Evolutionary conservation across 2,113 vertebrate species (phyloP), one percentile per base, ranked within the genome.

Genomic region (Equus przewalskii): DNA sequence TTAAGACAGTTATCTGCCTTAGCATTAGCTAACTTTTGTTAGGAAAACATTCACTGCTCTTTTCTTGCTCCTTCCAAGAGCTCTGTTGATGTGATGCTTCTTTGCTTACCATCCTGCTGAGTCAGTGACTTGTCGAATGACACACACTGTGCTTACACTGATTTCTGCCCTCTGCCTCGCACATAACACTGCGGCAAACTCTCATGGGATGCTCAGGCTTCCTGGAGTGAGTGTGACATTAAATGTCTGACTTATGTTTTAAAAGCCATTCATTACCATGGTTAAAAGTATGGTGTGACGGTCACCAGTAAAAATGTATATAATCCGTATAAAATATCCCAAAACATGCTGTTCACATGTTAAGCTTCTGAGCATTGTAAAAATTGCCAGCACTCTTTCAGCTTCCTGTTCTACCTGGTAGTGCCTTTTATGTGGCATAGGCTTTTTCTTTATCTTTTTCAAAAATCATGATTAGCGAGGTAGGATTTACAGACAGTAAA

Each of bases 311-410:
- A 65, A 88, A 30, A 81, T 7, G 12, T 46, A 18, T n/a, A 18
- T 6, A 21, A 15, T 60, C 24, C 44, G 15, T 89, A 18, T 91
- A 73, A 82, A 51, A 46, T 81, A 14, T 28, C 79, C 24, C 10
- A 7, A 78, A 65, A 36, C 51, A 41, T 1, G 14, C 21, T 79
- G 13, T 86, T 69, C 36, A 36, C 44, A 26, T 51, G 44, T 21
- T 72, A 73, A 64, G 33, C 49, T 80, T 73, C 85, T 51, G 36
- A 15, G 11, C 72, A 72, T 41, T 84, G 65, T 82, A 80, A 78
- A 86, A 49, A 16, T 33, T 36, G n/a, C 24, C 46, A n/a, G 26
- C 72, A 15, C 28, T 6, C 18, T 33, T 69, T 86, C 12, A 41
- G 33, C 51, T 72, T 88, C 64, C 46, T 24, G 13, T 36, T 5